Evolutionary conservation across 2,113 vertebrate species (phyloP).

Genomic region (Stigmatopora nigra): DNA sequence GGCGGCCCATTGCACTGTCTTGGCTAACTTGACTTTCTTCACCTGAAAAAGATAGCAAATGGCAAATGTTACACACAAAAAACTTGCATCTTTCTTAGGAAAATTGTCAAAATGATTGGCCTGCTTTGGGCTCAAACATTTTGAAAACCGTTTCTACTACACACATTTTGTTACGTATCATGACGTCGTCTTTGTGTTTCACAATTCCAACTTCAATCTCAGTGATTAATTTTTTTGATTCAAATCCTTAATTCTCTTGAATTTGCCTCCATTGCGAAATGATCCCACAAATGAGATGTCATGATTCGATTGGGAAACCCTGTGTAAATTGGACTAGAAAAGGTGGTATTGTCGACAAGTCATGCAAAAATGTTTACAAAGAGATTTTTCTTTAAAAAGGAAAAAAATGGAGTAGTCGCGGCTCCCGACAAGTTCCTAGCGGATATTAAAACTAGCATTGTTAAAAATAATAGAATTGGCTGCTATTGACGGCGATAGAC

Average conservation of each 20-base stretch:
- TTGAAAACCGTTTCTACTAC: not conserved
- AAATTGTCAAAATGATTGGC: no score
- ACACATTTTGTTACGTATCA: not conserved
- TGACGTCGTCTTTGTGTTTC: not conserved
- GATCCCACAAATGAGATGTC: slow-evolving; percentile 12
- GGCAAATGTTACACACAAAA: no score
- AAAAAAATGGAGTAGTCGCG: slow-evolving; percentile 64
- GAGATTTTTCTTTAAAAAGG: not conserved
- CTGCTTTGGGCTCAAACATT: no score
- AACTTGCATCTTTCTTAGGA: no score
- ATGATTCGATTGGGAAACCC: slow-evolving; percentile 36
- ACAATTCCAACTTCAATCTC: not conserved
- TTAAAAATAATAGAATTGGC: slow-evolving; percentile 57
- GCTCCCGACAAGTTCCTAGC: slow-evolving; percentile 26
- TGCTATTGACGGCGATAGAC: no score
- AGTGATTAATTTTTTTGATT: not conserved
- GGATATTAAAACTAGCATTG: slow-evolving; percentile 50
- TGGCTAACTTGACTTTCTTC: no score
- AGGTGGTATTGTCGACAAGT: slow-evolving; percentile 71
- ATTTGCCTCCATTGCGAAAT: not conserved
- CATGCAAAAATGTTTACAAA: slow-evolving; percentile 69
- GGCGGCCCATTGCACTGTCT: no score
- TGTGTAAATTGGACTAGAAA: slow-evolving; percentile 65
- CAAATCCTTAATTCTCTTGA: no score
- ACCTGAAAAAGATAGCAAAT: no score